Evolutionary conservation across 2,113 vertebrate genomes (phyloP).

Genomic region (Prinia subflava): DNA sequence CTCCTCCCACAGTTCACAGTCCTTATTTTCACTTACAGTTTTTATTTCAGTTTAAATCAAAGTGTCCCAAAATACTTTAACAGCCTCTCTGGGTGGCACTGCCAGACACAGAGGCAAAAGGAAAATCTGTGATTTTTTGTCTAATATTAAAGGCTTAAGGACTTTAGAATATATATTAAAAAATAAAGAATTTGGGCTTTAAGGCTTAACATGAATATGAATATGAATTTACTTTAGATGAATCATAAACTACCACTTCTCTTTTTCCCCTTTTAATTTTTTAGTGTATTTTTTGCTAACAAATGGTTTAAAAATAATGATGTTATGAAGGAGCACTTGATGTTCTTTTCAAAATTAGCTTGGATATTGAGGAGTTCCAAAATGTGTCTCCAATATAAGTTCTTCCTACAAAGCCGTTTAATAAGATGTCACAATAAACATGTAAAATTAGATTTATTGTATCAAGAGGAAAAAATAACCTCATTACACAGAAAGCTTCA

Average conservation of each 20-base stretch:
- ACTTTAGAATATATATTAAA: neutral
- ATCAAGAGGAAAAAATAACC: constrained; percentile 39
- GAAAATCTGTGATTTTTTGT: neutral
- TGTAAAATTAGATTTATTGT: constrained; percentile 12
- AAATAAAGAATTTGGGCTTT: neutral
- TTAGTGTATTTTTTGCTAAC: neutral
- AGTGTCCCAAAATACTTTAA: neutral
- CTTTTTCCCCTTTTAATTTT: neutral
- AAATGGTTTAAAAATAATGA: neutral
- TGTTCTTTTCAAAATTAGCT: neutral
- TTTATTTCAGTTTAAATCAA: neutral
- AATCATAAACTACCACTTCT: neutral
- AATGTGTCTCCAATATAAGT: neutral
- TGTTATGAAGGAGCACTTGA: neutral
- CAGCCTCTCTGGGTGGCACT: neutral
- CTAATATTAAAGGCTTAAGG: neutral
- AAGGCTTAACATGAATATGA: neutral
- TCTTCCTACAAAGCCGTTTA: neutral
- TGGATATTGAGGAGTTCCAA: neutral
- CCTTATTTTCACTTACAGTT: neutral
- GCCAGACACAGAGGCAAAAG: neutral
- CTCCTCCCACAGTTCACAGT: neutral
- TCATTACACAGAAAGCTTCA: constrained; percentile 14
- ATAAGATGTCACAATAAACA: constrained; percentile 12
- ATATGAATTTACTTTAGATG: neutral